Percentiles rank a stretch among this genome's conserved stretches.
These are phyloP conservation scores for Andrena minutula DNA, from an alignment of 2,888 invertebrate species.

Conservation along the genomic window DNA sequence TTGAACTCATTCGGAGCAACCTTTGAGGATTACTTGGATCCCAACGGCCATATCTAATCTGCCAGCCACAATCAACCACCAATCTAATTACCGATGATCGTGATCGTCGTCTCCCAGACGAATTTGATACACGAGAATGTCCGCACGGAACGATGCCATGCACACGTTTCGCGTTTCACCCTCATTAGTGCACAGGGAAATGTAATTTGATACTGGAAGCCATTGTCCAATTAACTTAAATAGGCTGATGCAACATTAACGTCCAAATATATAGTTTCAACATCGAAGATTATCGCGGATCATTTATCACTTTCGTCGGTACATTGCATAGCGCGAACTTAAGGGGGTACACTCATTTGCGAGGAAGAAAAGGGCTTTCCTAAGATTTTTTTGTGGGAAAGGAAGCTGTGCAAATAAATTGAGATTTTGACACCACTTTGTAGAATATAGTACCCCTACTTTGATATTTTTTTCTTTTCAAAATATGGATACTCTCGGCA, in stretches of 20 bases:
- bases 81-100: constrained; percentile 17
- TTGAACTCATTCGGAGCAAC: background rate
- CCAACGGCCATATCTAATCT: background rate
- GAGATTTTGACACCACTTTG: too few relatives aligned
- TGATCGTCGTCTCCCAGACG: background rate
- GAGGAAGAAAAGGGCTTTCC: too few relatives aligned
- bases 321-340: too few relatives aligned
- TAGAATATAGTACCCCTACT: too few relatives aligned
- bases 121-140: constrained; percentile 5
- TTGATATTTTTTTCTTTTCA: too few relatives aligned
- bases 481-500: too few relatives aligned
- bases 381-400: too few relatives aligned
- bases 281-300: background rate
- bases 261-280: background rate
- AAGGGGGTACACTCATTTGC: background rate
- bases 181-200: background rate
- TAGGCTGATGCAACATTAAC: background rate
- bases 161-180: too few relatives aligned
- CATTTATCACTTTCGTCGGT: background rate
- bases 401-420: too few relatives aligned
- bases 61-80: too few relatives aligned
- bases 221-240: background rate
- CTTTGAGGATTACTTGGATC: constrained; percentile 7
- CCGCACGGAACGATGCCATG: background rate
- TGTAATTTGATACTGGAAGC: constrained; percentile 2